These are phyloP conservation scores for Kryptolebias marmoratus DNA, from an alignment of 2,113 vertebrate genomes.

Conservation along the genomic window DNA sequence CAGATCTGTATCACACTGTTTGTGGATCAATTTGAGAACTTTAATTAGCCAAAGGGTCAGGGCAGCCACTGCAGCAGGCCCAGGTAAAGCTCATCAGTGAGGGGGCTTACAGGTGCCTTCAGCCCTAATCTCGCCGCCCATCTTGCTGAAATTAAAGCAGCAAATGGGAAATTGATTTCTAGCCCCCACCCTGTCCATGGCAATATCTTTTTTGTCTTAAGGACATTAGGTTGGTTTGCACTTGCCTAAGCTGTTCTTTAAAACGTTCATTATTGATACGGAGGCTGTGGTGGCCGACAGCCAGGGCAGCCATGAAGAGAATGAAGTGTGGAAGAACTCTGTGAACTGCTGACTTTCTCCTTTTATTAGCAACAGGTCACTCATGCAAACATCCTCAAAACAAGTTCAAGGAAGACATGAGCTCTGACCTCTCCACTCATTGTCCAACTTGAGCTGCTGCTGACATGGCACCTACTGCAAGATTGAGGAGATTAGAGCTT, in stretches of 20 bases:
- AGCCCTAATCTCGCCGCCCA: slow-evolving; percentile 83
- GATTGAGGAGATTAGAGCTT: slow-evolving; percentile 67
- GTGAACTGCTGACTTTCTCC: slow-evolving; percentile 45
- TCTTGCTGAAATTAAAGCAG: slow-evolving; percentile 85
- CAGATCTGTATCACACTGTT: slow-evolving; percentile 84
- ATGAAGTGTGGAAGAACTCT: slow-evolving; percentile 53
- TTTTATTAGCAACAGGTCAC: slow-evolving; percentile 62
- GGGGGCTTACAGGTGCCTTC: slow-evolving; percentile 81
- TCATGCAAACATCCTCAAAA: slow-evolving; percentile 63
- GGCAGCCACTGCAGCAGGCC: slow-evolving; percentile 64
- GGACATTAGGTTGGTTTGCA: slow-evolving; percentile 83
- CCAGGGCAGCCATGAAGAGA: slow-evolving; percentile 69
- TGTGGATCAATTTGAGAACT: slow-evolving; percentile 84
- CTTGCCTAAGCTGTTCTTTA: slow-evolving; percentile 84
- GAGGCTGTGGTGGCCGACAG: slow-evolving; percentile 64
- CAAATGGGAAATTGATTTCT: slow-evolving; percentile 89
- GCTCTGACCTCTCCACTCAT: slow-evolving; percentile 63
- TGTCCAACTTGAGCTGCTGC: slow-evolving; percentile 62
- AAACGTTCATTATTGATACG: slow-evolving; percentile 83
- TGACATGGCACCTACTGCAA: slow-evolving; percentile 62
- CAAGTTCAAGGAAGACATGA: slow-evolving; percentile 61
- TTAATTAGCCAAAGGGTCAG: slow-evolving; percentile 83
- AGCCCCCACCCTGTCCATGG: slow-evolving; percentile 77
- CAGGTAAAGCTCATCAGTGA: slow-evolving; percentile 80
- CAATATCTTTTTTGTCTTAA: slow-evolving; percentile 88